Percentiles rank a stretch among this genome's conserved stretches.
Conservation (phyloP, 2,888 invertebrate genomes). For the Gibbula magus region DNA sequence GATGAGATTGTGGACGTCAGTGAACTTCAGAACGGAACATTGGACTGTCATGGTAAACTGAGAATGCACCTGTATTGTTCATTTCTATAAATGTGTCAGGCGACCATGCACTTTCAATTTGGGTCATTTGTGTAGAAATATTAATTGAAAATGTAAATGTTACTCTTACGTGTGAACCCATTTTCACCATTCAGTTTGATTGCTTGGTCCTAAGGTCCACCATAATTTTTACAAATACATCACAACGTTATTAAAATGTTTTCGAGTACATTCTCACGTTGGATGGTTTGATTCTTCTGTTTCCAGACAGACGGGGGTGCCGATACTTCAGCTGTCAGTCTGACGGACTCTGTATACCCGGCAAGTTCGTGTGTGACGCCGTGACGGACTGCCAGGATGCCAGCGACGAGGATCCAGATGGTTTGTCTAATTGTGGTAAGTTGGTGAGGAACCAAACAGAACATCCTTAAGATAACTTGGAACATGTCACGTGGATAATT, state of each 20-base stretch:
- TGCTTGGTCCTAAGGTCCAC: too few relatives aligned
- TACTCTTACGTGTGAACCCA: too few relatives aligned
- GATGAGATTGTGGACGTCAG: conserved; percentile 13
- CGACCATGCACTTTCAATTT: too few relatives aligned
- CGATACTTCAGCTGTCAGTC: neutral
- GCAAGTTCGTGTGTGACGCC: neutral
- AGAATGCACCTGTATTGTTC: too few relatives aligned
- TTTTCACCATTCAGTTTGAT: too few relatives aligned
- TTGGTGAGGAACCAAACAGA: neutral
- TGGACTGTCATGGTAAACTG: conserved; percentile 27
- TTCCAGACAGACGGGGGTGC: neutral
- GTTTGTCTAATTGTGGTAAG: neutral
- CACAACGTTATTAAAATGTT: too few relatives aligned
- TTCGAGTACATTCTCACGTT: too few relatives aligned
- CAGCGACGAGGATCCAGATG: neutral
- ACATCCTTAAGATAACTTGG: too few relatives aligned
- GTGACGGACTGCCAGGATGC: neutral
- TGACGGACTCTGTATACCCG: neutral
- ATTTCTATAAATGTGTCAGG: too few relatives aligned
- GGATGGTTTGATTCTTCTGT: neutral
- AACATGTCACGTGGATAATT: neutral
- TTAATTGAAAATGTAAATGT: too few relatives aligned
- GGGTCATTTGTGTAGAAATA: too few relatives aligned
- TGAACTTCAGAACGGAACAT: conserved; percentile 25
- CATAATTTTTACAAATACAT: too few relatives aligned